A percentile compares a stretch with the other conserved stretches of the same genome.
These are phyloP conservation scores for Selene dorsalis DNA, from an alignment of 2,797 vertebrate genomes.

Conservation along the genomic window DNA sequence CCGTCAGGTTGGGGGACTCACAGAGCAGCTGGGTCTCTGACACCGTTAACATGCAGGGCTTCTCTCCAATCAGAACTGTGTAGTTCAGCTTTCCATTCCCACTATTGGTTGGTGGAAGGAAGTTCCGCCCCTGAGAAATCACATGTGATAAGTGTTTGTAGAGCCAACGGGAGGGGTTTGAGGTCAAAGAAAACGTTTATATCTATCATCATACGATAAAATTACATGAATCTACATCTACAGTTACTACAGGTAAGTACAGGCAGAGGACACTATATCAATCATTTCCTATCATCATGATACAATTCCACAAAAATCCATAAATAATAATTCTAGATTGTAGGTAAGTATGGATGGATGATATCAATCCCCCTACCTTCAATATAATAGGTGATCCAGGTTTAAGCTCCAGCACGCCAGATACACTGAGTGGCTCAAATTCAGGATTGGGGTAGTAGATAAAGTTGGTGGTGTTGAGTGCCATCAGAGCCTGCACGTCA, in stretches of 20 bases:
- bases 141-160: neutral
- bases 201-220: neutral
- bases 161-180: neutral
- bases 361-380: constrained; percentile 84
- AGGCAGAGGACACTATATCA: neutral
- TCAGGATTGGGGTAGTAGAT: constrained; percentile 96
- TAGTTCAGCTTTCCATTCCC: constrained; percentile 97
- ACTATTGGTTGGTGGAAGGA: constrained; percentile 92
- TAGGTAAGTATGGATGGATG: neutral
- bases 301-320: neutral
- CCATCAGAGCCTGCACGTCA: constrained; percentile 91
- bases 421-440: constrained; percentile 92
- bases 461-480: constrained; percentile 95
- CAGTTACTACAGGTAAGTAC: neutral
- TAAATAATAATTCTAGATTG: neutral
- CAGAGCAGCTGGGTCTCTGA: constrained; percentile 97
- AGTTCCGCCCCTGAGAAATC: constrained; percentile 90
- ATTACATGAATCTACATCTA: neutral
- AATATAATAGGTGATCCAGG: constrained; percentile 97
- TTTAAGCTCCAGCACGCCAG: constrained; percentile 94
- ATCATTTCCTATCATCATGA: neutral
- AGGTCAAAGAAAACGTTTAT: neutral
- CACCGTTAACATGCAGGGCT: constrained; percentile 93
- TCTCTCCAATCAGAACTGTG: constrained; percentile 95
- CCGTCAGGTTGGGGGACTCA: constrained; percentile 95